phyloP scores from a whole-genome alignment of 2,113 vertebrate genomes.

The Pseudolaguvia tuberculata region DNA sequence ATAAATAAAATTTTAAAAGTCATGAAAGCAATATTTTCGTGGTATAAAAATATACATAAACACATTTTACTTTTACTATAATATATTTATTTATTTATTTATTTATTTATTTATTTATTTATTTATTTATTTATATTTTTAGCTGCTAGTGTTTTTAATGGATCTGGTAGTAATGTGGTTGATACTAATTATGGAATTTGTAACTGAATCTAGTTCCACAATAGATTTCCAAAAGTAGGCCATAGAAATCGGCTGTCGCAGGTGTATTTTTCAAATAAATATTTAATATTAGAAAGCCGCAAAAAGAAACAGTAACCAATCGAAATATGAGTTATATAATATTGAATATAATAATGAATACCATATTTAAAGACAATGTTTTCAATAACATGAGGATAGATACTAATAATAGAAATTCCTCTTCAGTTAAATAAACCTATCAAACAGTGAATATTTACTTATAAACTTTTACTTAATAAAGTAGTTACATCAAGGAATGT shows the following conservation, averaged over 20 bases:
- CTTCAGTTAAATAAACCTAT: not conserved
- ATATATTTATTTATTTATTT: too few relatives aligned
- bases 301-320: not conserved
- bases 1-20: too few relatives aligned
- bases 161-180: not conserved
- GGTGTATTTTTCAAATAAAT: slow-evolving; percentile 3
- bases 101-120: too few relatives aligned
- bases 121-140: too few relatives aligned
- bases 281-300: not conserved
- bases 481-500: not conserved
- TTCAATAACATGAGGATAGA: not conserved
- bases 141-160: not conserved
- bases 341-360: not conserved
- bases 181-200: not conserved
- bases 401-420: not conserved
- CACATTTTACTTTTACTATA: too few relatives aligned
- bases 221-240: not conserved
- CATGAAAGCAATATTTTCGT: too few relatives aligned
- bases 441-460: not conserved
- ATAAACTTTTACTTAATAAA: slow-evolving; percentile 42
- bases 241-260: not conserved
- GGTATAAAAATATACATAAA: too few relatives aligned
- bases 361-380: not conserved
- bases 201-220: not conserved
- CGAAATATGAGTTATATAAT: not conserved